phyloP scores from a whole-genome alignment of 2,888 invertebrate genomes.

The Lasioglossum lativentre region DNA sequence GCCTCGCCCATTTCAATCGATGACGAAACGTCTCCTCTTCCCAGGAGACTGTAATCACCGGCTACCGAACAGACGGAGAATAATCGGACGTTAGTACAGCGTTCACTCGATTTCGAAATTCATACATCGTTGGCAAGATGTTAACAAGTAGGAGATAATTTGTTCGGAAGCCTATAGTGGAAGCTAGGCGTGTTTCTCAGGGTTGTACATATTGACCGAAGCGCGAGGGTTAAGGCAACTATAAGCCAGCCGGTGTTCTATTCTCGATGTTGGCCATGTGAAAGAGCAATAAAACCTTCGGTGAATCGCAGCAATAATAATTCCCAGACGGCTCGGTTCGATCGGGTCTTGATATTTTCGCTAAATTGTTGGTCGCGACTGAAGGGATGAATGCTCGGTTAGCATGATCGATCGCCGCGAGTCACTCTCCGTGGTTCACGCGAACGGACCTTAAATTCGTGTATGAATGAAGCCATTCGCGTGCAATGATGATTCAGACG shows the following conservation, averaged over 20 bases:
- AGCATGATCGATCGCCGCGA: constrained; percentile 34
- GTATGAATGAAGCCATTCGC: constrained; percentile 65
- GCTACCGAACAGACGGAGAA: no score
- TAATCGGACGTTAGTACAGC: no score
- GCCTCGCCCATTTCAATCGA: not conserved
- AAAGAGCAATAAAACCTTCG: not conserved
- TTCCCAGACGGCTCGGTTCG: not conserved
- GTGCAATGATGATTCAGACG: constrained; percentile 59
- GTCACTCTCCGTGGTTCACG: constrained; percentile 11
- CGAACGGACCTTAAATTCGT: constrained; percentile 53
- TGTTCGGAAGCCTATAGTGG: not conserved
- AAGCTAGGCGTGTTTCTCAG: not conserved
- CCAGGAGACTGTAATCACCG: no score
- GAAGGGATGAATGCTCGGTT: not conserved
- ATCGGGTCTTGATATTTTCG: not conserved
- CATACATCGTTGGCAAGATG: not conserved
- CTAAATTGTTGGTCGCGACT: not conserved
- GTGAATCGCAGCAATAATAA: not conserved
- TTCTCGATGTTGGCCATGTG: not conserved
- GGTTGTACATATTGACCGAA: not conserved
- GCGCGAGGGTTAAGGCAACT: not conserved
- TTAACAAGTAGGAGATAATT: not conserved
- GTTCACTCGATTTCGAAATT: no score
- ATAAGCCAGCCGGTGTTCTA: not conserved
- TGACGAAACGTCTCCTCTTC: not conserved